Evolutionary conservation across 1,140 invertebrate species (phyloP).

Genomic region (Trachelipus rathkii): DNA sequence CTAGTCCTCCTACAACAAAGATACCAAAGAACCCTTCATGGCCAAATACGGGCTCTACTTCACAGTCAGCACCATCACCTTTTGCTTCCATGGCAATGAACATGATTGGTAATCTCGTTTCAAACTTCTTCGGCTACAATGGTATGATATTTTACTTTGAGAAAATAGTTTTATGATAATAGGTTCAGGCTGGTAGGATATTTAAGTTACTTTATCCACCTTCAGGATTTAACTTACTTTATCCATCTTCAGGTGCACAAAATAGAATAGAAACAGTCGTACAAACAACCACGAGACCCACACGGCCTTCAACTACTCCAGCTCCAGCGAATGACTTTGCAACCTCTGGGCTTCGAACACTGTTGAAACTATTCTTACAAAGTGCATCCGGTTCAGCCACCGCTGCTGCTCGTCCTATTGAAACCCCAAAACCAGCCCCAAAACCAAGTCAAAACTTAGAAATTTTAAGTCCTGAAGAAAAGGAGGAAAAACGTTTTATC

Average conservation of each 20-base stretch:
- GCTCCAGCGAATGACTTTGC: background rate
- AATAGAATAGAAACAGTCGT: slow-evolving; percentile 4
- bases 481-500: slow-evolving; percentile 35
- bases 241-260: background rate
- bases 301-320: background rate
- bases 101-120: background rate
- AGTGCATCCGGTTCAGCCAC: background rate
- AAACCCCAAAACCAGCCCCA: slow-evolving; percentile 9
- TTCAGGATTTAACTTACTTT: background rate
- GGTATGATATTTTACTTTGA: background rate
- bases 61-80: background rate
- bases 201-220: background rate
- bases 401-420: slow-evolving; percentile 13
- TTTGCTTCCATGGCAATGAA: background rate
- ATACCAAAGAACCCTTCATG: background rate
- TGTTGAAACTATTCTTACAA: background rate
- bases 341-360: background rate
- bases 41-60: background rate
- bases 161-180: background rate
- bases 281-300: background rate
- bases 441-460: slow-evolving; percentile 21
- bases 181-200: background rate
- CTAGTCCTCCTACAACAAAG: background rate
- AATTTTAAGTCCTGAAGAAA: slow-evolving; percentile 4
- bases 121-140: background rate